Percentiles rank a stretch among this genome's conserved stretches.
These are phyloP conservation scores for Thamnophis elegans DNA, from an alignment of 2,797 vertebrate genomes.

Conservation along the genomic window DNA sequence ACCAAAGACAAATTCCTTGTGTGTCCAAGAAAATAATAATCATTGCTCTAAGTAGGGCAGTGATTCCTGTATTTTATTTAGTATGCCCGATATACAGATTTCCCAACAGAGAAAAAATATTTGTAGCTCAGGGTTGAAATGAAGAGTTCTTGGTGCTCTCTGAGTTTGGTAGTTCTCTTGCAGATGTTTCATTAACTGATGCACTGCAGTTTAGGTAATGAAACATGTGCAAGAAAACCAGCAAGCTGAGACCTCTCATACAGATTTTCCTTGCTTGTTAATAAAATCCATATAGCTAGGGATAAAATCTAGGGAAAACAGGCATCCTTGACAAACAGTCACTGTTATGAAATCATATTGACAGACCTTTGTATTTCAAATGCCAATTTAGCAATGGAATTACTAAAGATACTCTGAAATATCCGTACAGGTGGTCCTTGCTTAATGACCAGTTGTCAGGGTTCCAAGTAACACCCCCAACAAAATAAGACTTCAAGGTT, in stretches of 20 bases:
- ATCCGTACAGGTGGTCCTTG: neutral
- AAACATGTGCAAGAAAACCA: neutral
- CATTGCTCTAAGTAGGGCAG: neutral
- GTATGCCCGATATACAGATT: neutral
- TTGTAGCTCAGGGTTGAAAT: neutral
- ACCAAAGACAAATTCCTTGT: too few relatives aligned
- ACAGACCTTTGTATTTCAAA: neutral
- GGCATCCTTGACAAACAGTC: neutral
- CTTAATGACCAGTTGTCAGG: neutral
- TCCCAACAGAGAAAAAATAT: neutral
- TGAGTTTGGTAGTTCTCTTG: neutral
- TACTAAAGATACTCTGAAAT: neutral
- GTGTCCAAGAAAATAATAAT: neutral
- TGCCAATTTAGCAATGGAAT: neutral
- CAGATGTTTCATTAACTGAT: neutral
- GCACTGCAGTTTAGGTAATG: neutral
- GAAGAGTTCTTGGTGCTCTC: neutral
- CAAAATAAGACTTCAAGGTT: too few relatives aligned
- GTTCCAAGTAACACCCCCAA: too few relatives aligned
- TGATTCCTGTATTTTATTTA: neutral
- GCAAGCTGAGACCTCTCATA: neutral
- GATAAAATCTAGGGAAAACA: neutral
- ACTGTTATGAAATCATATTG: neutral
- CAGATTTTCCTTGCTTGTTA: neutral
- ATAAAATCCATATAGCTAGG: neutral